Evolutionary conservation across 1,140 invertebrate genomes (phyloP).

Genomic region (Zaprionus nigranus): DNA sequence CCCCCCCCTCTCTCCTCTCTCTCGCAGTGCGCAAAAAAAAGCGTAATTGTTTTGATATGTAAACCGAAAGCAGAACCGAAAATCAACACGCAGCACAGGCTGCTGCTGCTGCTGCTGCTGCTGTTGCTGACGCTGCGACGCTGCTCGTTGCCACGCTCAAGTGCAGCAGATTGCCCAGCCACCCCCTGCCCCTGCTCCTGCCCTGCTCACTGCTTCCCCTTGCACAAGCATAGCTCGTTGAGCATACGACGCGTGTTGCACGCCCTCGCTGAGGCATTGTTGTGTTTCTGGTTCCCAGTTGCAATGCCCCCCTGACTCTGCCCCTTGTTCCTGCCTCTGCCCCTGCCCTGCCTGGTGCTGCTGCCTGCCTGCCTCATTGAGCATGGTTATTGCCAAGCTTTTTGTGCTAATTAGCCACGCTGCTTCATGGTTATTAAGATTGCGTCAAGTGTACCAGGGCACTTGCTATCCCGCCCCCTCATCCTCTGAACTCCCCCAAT

Average conservation of each 20-base stretch:
- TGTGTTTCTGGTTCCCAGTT: conserved; percentile 38
- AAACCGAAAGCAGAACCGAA: conserved; percentile 75
- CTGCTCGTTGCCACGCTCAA: conserved; percentile 21
- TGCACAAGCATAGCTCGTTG: conserved; percentile 52
- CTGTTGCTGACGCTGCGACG: neutral
- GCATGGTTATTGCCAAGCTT: conserved; percentile 84
- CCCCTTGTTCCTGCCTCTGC: conserved; percentile 37
- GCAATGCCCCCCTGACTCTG: neutral
- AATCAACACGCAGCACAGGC: conserved; percentile 72
- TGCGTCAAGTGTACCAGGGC: conserved; percentile 79
- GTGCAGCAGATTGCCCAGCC: conserved; percentile 43
- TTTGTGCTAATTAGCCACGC: conserved; percentile 84
- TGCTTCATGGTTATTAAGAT: conserved; percentile 84
- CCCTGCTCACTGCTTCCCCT: neutral
- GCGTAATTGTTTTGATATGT: conserved; percentile 82
- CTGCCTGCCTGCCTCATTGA: conserved; percentile 72
- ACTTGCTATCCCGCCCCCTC: conserved; percentile 29
- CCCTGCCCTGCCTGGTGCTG: neutral
- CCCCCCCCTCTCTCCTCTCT: neutral
- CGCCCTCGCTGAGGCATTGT: conserved; percentile 64
- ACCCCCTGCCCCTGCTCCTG: neutral
- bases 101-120: conserved; percentile 16
- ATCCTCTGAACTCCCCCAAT: too few species aligned
- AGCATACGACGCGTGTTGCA: conserved; percentile 81
- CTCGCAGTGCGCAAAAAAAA: conserved; percentile 17